phyloP scores from a whole-genome alignment of 2,113 vertebrate species.

The Synchiropus splendidus region DNA sequence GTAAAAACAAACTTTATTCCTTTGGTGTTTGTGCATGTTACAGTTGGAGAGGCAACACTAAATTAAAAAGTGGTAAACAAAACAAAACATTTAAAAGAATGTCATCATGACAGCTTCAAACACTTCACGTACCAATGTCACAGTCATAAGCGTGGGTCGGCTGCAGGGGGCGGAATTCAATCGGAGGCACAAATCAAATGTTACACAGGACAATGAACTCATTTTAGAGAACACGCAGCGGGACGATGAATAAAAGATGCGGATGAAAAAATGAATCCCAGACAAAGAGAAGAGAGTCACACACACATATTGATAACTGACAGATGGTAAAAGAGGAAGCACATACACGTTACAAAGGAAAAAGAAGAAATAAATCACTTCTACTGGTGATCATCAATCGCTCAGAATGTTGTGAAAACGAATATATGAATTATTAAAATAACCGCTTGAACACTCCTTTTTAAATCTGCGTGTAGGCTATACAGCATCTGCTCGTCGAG shows the following conservation, averaged over 20 bases:
- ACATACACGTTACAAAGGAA: no score
- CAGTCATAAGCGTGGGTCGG: slow-evolving; percentile 20
- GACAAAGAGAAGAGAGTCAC: slow-evolving; percentile 3
- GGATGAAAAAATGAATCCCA: neutral
- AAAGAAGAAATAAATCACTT: no score
- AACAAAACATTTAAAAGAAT: slow-evolving; percentile 20
- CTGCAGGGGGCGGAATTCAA: slow-evolving; percentile 9
- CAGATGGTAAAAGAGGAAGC: neutral
- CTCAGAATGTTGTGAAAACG: slow-evolving; percentile 13
- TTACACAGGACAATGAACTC: slow-evolving; percentile 23
- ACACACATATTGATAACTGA: neutral
- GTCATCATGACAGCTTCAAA: slow-evolving; percentile 28
- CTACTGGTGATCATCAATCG: slow-evolving; percentile 8
- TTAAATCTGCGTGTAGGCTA: neutral
- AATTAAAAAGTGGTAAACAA: slow-evolving; percentile 19
- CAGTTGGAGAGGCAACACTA: slow-evolving; percentile 24
- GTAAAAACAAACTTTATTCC: slow-evolving; percentile 58
- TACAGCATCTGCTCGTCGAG: slow-evolving; percentile 38
- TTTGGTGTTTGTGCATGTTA: slow-evolving; percentile 61
- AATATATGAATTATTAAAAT: no score
- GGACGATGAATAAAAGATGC: slow-evolving; percentile 8
- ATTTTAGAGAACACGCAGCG: slow-evolving; percentile 1
- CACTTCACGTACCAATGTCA: slow-evolving; percentile 31
- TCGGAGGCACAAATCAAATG: slow-evolving; percentile 43
- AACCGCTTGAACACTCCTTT: slow-evolving; percentile 14